Conservation (phyloP, 2,888 invertebrate genomes). For the Pandemis corylana region DNA sequence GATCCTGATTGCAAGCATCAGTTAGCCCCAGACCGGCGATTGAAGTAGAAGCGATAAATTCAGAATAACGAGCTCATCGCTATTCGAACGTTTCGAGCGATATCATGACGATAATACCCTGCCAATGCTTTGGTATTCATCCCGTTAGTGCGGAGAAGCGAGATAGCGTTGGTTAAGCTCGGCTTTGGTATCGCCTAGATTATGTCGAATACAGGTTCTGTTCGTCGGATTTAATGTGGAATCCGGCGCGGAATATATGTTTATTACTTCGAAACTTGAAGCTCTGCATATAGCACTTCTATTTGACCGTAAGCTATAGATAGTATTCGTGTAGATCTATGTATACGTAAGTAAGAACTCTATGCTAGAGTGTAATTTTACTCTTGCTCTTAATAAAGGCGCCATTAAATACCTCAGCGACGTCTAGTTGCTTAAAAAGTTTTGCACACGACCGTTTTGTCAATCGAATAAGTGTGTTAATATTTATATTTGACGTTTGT, state of each 20-base stretch:
- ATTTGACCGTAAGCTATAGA: no score
- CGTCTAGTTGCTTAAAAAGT: no score
- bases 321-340: no score
- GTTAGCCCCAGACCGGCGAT: constrained; percentile 1
- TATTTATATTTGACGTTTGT: no score
- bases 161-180: background rate
- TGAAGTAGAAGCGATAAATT: background rate
- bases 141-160: background rate
- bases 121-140: background rate
- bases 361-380: no score
- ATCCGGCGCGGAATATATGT: background rate
- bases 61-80: constrained; percentile 10
- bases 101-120: background rate
- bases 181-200: background rate
- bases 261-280: constrained; percentile 2
- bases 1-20: background rate
- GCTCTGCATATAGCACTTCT: background rate
- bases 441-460: no score
- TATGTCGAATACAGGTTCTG: background rate
- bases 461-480: no score
- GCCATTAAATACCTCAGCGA: no score
- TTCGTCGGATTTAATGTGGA: background rate
- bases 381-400: no score
- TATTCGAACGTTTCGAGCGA: constrained; percentile 1
- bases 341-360: no score